Base-by-base conservation (phyloP, 2,888 invertebrate species). In the Venusia cambrica region DNA sequence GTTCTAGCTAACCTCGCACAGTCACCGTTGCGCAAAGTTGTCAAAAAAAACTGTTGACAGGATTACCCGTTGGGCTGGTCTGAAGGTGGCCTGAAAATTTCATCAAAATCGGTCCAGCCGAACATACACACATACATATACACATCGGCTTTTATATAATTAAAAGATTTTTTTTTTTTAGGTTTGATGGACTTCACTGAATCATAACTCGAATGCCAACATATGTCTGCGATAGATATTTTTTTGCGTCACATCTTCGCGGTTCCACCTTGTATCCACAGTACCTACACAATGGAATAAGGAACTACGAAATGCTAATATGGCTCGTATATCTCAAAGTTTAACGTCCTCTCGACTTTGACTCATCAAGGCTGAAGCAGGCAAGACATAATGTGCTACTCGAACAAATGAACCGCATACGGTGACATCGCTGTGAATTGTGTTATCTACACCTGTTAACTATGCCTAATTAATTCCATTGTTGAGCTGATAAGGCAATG, bases 281-380 rank as follows among this genome's bases (percentile, higher is more conserved):
- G 45, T 12, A 30, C 35, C 37, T 21, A 42, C 33, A 51, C 50
- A 51, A 51, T 51, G 42, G 42, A 48, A 51, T 39, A 38, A 51
- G 51, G 51, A 51, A 51, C 45, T 44, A 33, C 30, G 28, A 42
- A 42, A 51, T 51, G 51, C 48, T 48, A 51, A 51, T 48, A 41
- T 37, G 19, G 15, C 21, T 33, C 25, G 36, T 20, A 38, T 35
- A 48, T 45, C 29, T 35, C 28, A 45, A 30, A 44, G 51, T 51
- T 51, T 45, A 51, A 51, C 45, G 51, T 48, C 51, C 50, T 45
- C 47, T 38, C 32, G 38, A 35, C 43, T 44, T 44, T 51, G 51
- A 51, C 45, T 51, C 51, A 51, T 45, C 51, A 48, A 48, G 51
- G 48, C 45, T 51, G 38, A 37, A 41, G 31, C 21, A 31, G 26